phyloP scores from a whole-genome alignment of 1,140 invertebrate genomes.

The Danaus plexippus region DNA sequence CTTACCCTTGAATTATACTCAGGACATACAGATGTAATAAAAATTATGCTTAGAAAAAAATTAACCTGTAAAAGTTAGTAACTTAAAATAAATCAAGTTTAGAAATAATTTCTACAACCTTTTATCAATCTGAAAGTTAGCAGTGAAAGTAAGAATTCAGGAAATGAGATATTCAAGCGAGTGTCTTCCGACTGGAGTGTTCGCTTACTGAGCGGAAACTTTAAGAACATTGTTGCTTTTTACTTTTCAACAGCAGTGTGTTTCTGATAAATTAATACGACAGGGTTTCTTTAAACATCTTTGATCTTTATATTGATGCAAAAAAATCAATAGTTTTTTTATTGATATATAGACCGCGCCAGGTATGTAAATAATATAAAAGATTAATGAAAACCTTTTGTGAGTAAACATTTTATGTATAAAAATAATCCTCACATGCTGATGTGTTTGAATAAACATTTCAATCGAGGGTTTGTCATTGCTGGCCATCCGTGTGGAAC shows the following conservation, averaged over 20 bases:
- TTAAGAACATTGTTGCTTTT: slow-evolving; percentile 25
- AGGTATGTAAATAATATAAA: no score
- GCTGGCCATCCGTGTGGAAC: slow-evolving; percentile 42
- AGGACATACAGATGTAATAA: no score
- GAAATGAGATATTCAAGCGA: slow-evolving; percentile 18
- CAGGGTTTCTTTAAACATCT: no score
- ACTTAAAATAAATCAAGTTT: not conserved
- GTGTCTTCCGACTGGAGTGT: slow-evolving; percentile 21
- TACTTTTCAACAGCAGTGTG: slow-evolving; percentile 25
- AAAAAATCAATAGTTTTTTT: no score
- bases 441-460: slow-evolving; percentile 4
- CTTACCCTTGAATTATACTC: no score
- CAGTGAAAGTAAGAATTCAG: slow-evolving; percentile 15
- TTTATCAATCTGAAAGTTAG: slow-evolving; percentile 20
- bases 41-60: no score
- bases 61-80: not conserved
- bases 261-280: not conserved
- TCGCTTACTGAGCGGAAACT: slow-evolving; percentile 34
- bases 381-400: no score
- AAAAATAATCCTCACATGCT: not conserved
- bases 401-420: slow-evolving; percentile 5
- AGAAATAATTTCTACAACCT: slow-evolving; percentile 14
- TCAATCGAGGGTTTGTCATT: slow-evolving; percentile 33
- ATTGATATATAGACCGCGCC: no score
- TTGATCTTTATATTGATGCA: no score